A percentile compares a stretch with the other conserved stretches of the same genome.
Evolutionary conservation across 2,113 vertebrate genomes (phyloP).

Genomic region (Platysteira castanea): DNA sequence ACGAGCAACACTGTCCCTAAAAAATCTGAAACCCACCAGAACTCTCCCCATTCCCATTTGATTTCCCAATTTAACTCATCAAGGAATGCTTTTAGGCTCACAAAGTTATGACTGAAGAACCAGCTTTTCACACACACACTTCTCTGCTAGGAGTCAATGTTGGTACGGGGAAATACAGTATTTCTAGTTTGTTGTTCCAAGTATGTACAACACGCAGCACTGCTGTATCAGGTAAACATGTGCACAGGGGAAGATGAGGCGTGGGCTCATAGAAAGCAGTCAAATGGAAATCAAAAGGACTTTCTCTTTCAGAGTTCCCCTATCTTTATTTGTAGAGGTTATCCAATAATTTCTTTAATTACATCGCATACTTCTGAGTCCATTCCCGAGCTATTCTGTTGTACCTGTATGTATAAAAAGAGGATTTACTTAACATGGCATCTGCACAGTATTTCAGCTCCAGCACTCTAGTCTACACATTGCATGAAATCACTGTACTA

Average conservation of each 20-base stretch:
- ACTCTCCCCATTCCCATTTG: background rate
- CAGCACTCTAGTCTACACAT: background rate
- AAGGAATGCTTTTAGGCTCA: slow-evolving; percentile 89
- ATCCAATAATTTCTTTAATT: slow-evolving; percentile 93
- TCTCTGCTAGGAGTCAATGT: slow-evolving; percentile 84
- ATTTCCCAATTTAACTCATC: slow-evolving; percentile 75
- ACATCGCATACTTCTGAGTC: slow-evolving; percentile 99
- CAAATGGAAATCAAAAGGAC: slow-evolving; percentile 98
- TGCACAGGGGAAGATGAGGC: slow-evolving; percentile 83
- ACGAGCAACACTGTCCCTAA: slow-evolving; percentile 48
- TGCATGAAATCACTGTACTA: background rate
- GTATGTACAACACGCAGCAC: slow-evolving; percentile 85
- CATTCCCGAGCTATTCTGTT: slow-evolving; percentile 99
- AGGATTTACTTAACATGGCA: slow-evolving; percentile 41
- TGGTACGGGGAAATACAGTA: slow-evolving; percentile 81
- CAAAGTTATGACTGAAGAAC: slow-evolving; percentile 78
- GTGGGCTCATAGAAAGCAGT: slow-evolving; percentile 99
- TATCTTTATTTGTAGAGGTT: slow-evolving; percentile 94
- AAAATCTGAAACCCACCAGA: slow-evolving; percentile 3
- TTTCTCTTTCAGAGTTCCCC: slow-evolving; percentile 97
- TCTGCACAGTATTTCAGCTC: background rate
- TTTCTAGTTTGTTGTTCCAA: slow-evolving; percentile 83
- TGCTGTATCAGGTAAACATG: slow-evolving; percentile 83
- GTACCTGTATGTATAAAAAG: slow-evolving; percentile 85
- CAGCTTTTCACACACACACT: slow-evolving; percentile 81